These are phyloP conservation scores for Heptranchias perlo DNA, from an alignment of 2,113 vertebrate genomes.

Conservation along the genomic window DNA sequence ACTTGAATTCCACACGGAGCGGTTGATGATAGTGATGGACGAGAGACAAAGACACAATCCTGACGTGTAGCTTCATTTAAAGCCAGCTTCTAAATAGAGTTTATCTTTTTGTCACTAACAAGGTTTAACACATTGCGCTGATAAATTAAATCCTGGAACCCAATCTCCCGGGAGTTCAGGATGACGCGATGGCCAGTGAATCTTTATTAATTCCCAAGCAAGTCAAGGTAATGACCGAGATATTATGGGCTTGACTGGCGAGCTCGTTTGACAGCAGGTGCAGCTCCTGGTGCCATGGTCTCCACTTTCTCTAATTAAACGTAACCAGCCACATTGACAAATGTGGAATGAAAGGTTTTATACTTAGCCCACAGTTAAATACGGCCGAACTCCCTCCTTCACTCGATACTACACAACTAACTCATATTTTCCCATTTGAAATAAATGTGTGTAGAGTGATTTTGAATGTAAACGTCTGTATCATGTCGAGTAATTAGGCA, in stretches of 20 bases:
- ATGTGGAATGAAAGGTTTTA: neutral
- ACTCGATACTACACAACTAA: neutral
- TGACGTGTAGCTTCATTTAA: conserved; percentile 33
- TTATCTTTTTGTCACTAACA: conserved; percentile 44
- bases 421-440: neutral
- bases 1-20: neutral
- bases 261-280: neutral
- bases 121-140: conserved; percentile 45
- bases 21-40: neutral
- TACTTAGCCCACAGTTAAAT: neutral
- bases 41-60: neutral
- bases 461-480: neutral
- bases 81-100: conserved; percentile 48
- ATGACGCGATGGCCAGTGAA: conserved; percentile 48
- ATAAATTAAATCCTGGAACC: conserved; percentile 47
- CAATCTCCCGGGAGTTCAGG: conserved; percentile 45
- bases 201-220: conserved; percentile 53
- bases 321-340: neutral
- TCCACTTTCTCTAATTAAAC: conserved; percentile 11
- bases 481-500: too few relatives aligned
- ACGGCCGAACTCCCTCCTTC: neutral
- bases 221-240: conserved; percentile 55
- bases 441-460: neutral
- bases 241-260: conserved; percentile 45
- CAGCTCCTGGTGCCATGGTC: neutral